Percentiles rank a stretch among this genome's conserved stretches.
Evolutionary conservation across 1,140 invertebrate species (phyloP).

Genomic region (Atta texana): DNA sequence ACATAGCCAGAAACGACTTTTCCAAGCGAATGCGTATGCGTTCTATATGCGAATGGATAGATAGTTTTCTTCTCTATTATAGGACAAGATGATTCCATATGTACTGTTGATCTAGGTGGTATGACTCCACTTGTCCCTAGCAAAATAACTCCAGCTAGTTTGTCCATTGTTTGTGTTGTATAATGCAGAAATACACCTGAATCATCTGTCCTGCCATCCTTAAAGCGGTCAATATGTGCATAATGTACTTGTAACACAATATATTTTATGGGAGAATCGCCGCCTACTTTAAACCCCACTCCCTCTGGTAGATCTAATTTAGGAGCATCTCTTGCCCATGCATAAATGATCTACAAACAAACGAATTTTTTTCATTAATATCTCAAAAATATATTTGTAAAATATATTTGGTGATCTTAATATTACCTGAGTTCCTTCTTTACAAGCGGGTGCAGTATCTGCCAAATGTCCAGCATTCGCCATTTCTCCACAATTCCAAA

Average conservation of each 20-base stretch:
- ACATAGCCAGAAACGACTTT: constrained; percentile 95
- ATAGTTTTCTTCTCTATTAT: constrained; percentile 94
- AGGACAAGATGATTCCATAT: constrained; percentile 95
- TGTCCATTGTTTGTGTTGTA: constrained; percentile 90
- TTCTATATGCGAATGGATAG: constrained; percentile 97
- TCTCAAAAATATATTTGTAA: neutral
- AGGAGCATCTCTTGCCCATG: constrained; percentile 98
- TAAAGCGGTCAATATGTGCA: constrained; percentile 90
- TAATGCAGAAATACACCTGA: constrained; percentile 94
- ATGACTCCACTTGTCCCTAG: constrained; percentile 94
- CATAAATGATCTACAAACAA: constrained; percentile 94
- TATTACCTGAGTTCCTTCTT: constrained; percentile 89
- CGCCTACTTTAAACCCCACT: constrained; percentile 93
- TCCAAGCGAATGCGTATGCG: constrained; percentile 97
- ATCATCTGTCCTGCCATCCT: constrained; percentile 92
- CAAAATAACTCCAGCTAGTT: constrained; percentile 95
- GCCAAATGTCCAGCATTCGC: constrained; percentile 83
- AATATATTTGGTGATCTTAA: neutral
- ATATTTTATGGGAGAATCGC: constrained; percentile 91
- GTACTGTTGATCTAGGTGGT: constrained; percentile 89
- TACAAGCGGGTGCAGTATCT: constrained; percentile 89
- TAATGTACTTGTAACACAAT: constrained; percentile 98
- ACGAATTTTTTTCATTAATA: neutral
- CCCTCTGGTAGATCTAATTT: constrained; percentile 93
- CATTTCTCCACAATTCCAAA: constrained; percentile 99